A percentile compares a stretch with the other conserved stretches of the same genome.
Evolutionary conservation across 1,140 invertebrate genomes (phyloP).

Genomic region (Nautilus pompilius): DNA sequence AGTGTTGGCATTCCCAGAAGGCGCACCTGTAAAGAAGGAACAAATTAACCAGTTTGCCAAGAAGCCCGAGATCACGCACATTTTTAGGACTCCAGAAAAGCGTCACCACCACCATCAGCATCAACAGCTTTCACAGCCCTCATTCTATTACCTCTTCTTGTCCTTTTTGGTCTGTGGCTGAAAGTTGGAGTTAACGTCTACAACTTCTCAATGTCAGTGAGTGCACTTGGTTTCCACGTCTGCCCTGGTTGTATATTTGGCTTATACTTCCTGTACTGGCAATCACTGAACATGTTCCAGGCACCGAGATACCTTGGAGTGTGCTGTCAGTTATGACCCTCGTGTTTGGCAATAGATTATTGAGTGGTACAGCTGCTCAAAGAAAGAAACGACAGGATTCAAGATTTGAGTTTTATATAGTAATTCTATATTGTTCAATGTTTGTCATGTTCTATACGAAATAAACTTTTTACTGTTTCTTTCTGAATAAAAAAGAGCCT

Average conservation of each 20-base stretch:
- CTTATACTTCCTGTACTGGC: conserved; percentile 87
- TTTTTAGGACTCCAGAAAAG: conserved; percentile 89
- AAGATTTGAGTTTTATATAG: too few relatives aligned
- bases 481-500: too few relatives aligned
- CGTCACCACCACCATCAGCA: conserved; percentile 79
- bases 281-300: conserved; percentile 91
- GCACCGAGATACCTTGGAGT: conserved; percentile 86
- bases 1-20: conserved; percentile 67
- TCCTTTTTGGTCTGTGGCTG: conserved; percentile 85
- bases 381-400: too few relatives aligned
- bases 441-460: too few relatives aligned
- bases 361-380: conserved; percentile 69
- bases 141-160: conserved; percentile 74
- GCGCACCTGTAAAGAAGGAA: conserved; percentile 39
- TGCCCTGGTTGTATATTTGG: conserved; percentile 81
- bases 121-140: conserved; percentile 88
- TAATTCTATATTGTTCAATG: too few relatives aligned
- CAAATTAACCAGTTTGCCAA: conserved; percentile 59
- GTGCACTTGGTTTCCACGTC: conserved; percentile 82
- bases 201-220: conserved; percentile 75
- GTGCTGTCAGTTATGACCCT: conserved; percentile 83
- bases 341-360: conserved; percentile 84
- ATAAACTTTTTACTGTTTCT: too few relatives aligned
- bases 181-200: conserved; percentile 85
- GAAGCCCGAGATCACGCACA: conserved; percentile 86